Conservation (phyloP, 1,140 invertebrate species). For the Drosophila erecta region DNA sequence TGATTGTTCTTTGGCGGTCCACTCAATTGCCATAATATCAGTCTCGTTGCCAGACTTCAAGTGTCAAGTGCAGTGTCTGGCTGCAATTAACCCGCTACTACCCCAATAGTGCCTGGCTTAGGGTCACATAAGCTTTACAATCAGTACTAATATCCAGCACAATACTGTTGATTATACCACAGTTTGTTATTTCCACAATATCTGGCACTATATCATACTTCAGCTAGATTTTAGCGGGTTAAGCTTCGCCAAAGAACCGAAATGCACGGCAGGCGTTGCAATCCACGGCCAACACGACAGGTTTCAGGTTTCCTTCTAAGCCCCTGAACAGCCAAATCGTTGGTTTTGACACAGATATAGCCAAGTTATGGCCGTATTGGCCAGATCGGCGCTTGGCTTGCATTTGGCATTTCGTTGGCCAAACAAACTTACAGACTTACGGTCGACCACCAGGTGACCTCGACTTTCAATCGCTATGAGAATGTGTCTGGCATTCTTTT, state of each 20-base stretch:
- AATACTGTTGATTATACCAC: too few relatives aligned
- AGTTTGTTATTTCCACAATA: too few relatives aligned
- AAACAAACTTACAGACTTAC: conserved; percentile 24
- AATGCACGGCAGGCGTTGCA: conserved; percentile 52
- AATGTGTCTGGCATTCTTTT: conserved; percentile 49
- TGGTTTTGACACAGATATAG: conserved; percentile 72
- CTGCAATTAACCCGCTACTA: conserved; percentile 41
- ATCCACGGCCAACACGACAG: conserved; percentile 47
- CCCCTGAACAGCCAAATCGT: conserved; percentile 44
- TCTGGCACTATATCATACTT: too few relatives aligned
- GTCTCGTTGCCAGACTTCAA: conserved; percentile 39
- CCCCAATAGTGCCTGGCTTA: too few relatives aligned
- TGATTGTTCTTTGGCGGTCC: conserved; percentile 38
- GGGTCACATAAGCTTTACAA: too few relatives aligned
- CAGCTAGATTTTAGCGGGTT: neutral
- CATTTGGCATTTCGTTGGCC: conserved; percentile 72
- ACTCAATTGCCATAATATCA: conserved; percentile 36
- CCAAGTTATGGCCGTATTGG: conserved; percentile 52
- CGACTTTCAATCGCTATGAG: conserved; percentile 63
- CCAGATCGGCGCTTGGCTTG: conserved; percentile 54
- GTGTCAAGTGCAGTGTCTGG: conserved; percentile 68
- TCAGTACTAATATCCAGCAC: too few relatives aligned
- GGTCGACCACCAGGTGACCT: conserved; percentile 57
- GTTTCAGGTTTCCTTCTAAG: conserved; percentile 78
- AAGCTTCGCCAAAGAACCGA: conserved; percentile 57